Percentiles rank a stretch among this genome's conserved stretches.
These are phyloP conservation scores for Chouioia cunea DNA, from an alignment of 2,888 invertebrate genomes.

Conservation along the genomic window DNA sequence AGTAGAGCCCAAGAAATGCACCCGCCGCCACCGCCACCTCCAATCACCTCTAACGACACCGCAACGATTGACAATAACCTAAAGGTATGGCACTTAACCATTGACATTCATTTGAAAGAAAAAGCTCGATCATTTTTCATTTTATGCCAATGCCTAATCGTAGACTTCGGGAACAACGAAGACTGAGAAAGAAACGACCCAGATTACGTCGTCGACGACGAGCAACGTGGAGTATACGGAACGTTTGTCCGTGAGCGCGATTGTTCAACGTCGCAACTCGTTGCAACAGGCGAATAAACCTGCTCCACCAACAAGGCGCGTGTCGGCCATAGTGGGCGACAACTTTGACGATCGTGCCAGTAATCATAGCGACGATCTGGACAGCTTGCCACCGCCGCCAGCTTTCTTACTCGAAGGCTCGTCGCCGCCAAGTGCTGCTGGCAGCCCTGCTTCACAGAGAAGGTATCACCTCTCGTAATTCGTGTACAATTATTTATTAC, in stretches of 20 bases:
- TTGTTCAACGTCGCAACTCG: slow-evolving; percentile 73
- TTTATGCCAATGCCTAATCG: slow-evolving; percentile 5
- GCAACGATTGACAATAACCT: slow-evolving; percentile 36
- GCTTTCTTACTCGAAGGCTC: slow-evolving; percentile 78
- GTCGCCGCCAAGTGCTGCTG: slow-evolving; percentile 61
- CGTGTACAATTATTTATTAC: too few relatives aligned
- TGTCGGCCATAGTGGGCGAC: slow-evolving; percentile 77
- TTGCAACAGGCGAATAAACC: slow-evolving; percentile 76
- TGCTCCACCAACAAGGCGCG: slow-evolving; percentile 82
- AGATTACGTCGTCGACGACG: slow-evolving; percentile 67
- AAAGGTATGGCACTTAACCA: too few relatives aligned
- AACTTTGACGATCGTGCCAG: slow-evolving; percentile 62
- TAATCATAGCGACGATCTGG: slow-evolving; percentile 65
- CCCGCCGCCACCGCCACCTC: slow-evolving; percentile 71
- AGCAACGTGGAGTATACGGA: slow-evolving; percentile 72
- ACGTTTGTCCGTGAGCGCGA: slow-evolving; percentile 34
- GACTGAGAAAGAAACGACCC: slow-evolving; percentile 71
- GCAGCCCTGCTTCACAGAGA: slow-evolving; percentile 60
- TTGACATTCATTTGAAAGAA: too few relatives aligned
- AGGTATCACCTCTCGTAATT: slow-evolving; percentile 52
- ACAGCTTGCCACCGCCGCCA: slow-evolving; percentile 81
- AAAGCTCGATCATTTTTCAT: too few relatives aligned
- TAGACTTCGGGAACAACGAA: slow-evolving; percentile 63
- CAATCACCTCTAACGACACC: slow-evolving; percentile 47
- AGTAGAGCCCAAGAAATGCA: slow-evolving; percentile 77